Conservation (phyloP, 2,888 invertebrate genomes). For the Lasius platythorax region DNA sequence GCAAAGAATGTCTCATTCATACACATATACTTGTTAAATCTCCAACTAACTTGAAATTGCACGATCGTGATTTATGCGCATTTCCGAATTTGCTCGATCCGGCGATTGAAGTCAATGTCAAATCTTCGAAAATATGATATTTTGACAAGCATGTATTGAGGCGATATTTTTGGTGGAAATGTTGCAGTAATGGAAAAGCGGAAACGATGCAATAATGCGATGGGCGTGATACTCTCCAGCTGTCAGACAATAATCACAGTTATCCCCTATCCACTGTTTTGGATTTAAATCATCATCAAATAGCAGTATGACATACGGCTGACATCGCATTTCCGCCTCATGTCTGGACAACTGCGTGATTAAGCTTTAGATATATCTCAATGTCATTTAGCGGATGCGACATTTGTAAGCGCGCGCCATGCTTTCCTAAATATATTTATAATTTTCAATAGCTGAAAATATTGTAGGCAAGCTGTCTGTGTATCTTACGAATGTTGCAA, state of each 20-base stretch:
- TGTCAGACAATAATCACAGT: slow-evolving; percentile 28
- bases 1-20: background rate
- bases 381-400: slow-evolving; percentile 15
- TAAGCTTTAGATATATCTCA: slow-evolving; percentile 39
- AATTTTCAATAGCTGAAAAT: background rate
- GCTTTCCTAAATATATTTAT: background rate
- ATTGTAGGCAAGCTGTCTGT: background rate
- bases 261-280: slow-evolving; percentile 5
- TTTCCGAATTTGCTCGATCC: background rate
- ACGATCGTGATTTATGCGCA: slow-evolving; percentile 9
- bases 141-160: slow-evolving; percentile 9
- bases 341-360: slow-evolving; percentile 21
- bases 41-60: slow-evolving; percentile 14
- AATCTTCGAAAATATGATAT: slow-evolving; percentile 29
- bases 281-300: slow-evolving; percentile 52
- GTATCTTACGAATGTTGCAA: background rate
- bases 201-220: slow-evolving; percentile 50
- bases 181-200: slow-evolving; percentile 36
- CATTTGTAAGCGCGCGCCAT: background rate
- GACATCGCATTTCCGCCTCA: slow-evolving; percentile 22
- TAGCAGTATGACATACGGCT: background rate
- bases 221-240: slow-evolving; percentile 26
- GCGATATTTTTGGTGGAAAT: slow-evolving; percentile 29
- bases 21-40: slow-evolving; percentile 15
- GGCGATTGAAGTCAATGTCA: slow-evolving; percentile 22